Base-by-base conservation (phyloP, 2,797 vertebrate genomes). In the Sparidentex hasta region DNA sequence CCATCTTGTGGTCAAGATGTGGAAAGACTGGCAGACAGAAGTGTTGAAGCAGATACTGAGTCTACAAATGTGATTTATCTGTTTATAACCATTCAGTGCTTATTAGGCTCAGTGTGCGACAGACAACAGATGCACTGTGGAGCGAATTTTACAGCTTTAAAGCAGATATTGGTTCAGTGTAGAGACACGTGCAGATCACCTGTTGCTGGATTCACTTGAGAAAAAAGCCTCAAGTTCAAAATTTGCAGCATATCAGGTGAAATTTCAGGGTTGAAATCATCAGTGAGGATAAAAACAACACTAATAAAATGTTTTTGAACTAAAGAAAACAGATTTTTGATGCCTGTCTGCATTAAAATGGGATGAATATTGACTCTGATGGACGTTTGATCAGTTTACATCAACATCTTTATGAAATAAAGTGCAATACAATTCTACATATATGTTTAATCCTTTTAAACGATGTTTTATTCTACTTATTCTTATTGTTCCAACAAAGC, bases 1-100 rank as follows among this genome's bases (percentile, higher is more conserved):
- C 88, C 90, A 88, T 83, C 92, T 91, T 71, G 88, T 93, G 92
- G 89, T 71, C 63, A 82, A 67, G 18, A 61, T 46, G 1, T 12
- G 20, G 11, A 87, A 87, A 2, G 17, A 58, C 76, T 16, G 3
- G 0, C 3, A 71, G 14, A 61, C 11, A 3, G n/a, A 61, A 20
- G 48, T 11, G 0, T 48, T 11, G 1, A 18, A 21, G 11, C 2
- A 18, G 33, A 63, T 21, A n/a, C 20, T 69, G 0, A 8, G 21
- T 13, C 48, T 41, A 17, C 11, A 69, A 59, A 52, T 48, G 61
- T n/a, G 3, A 20, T 20, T 11, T 2, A 16, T 55, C 4, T 20
- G 1, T 7, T 61, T 12, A 59, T 1, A 44, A 18, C 3, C 3
- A 20, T 56, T 29, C n/a, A 41, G 8, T 14, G 3, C 3, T 46